Conservation (phyloP, 2,113 vertebrate genomes). For the Vombatus ursinus region DNA sequence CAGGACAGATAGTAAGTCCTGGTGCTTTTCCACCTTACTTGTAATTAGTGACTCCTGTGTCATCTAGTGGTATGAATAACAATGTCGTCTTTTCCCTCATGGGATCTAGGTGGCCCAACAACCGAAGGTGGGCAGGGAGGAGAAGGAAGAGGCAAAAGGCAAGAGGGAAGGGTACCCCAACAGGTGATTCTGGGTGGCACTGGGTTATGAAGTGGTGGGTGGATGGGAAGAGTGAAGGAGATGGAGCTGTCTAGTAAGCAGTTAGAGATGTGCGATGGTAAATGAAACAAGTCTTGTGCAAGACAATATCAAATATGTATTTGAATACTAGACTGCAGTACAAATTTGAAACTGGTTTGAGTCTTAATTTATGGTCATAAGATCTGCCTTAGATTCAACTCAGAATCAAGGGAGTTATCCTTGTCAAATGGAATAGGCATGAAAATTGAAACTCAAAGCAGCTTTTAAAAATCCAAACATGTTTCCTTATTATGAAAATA, state of each 20-base stretch:
- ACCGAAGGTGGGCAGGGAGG: background rate
- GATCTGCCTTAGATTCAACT: background rate
- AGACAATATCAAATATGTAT: slow-evolving; percentile 17
- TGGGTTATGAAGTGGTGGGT: background rate
- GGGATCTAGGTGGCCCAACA: background rate
- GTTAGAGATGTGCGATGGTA: background rate
- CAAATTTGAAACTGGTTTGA: background rate
- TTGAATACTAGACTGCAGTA: slow-evolving; percentile 1
- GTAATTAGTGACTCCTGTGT: background rate
- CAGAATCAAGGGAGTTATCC: slow-evolving; percentile 14
- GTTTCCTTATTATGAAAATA: slow-evolving; percentile 44
- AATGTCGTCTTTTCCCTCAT: background rate
- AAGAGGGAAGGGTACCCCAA: background rate
- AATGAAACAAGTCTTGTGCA: background rate
- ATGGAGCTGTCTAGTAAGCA: background rate
- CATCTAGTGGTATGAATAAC: background rate
- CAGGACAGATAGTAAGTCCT: background rate
- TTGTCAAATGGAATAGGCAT: slow-evolving; percentile 33
- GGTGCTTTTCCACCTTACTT: background rate
- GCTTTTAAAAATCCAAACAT: slow-evolving; percentile 45
- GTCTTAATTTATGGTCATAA: background rate
- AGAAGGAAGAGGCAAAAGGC: background rate
- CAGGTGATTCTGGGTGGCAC: background rate
- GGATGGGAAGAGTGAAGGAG: background rate
- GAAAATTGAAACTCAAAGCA: slow-evolving; percentile 9